phyloP scores from a whole-genome alignment of 2,113 vertebrate genomes.

The Carlito syrichta region DNA sequence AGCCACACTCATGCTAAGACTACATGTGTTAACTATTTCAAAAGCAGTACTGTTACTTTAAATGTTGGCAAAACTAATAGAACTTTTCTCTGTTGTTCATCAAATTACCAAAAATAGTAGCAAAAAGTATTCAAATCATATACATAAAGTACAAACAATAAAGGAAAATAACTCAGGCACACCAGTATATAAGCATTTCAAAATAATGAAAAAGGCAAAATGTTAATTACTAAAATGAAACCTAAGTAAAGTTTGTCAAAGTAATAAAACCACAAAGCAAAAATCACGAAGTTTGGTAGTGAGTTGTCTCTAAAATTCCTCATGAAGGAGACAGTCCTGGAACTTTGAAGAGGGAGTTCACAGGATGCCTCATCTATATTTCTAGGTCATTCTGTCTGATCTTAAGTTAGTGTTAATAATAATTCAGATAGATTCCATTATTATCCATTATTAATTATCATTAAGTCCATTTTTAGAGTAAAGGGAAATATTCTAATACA shows the following conservation, averaged over 20 bases:
- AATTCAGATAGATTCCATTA: slow-evolving; percentile 16
- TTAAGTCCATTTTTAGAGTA: slow-evolving; percentile 33
- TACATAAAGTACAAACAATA: not conserved
- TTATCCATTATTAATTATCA: slow-evolving; percentile 43
- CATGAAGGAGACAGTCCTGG: not conserved
- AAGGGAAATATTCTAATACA: slow-evolving; percentile 47
- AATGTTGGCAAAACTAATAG: not conserved
- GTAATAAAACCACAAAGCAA: not conserved
- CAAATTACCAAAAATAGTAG: not conserved
- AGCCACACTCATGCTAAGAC: not conserved
- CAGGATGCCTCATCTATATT: not conserved
- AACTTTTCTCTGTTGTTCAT: not conserved
- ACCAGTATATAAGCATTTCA: not conserved
- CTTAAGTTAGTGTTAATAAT: slow-evolving; percentile 37
- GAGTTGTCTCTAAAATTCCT: not conserved
- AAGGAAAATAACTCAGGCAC: not conserved
- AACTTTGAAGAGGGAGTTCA: not conserved
- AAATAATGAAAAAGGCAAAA: not conserved
- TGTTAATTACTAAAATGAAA: slow-evolving; percentile 21
- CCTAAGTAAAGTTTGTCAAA: not conserved
- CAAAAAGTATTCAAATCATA: not conserved
- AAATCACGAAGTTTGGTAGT: not conserved
- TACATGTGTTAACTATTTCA: not conserved
- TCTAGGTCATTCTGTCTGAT: slow-evolving; percentile 7
- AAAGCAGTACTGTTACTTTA: not conserved